These are phyloP conservation scores for Leptocoma aspasia DNA, from an alignment of 2,113 vertebrate species.

Conservation along the genomic window DNA sequence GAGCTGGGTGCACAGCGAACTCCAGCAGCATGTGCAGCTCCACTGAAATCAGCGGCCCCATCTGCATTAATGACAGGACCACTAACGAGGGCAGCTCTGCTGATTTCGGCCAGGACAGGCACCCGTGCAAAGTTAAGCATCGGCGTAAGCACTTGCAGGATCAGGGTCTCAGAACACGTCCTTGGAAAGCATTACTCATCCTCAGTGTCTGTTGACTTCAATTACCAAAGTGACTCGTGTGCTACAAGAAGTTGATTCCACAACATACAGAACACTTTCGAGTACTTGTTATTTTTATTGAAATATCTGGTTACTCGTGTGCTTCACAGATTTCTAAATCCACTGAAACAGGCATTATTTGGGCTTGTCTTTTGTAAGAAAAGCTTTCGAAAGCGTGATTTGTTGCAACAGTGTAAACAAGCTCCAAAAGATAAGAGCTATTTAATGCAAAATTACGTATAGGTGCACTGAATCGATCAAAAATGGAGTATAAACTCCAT, in stretches of 20 bases:
- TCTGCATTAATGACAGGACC: neutral
- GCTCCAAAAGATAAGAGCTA: neutral
- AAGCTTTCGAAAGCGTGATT: neutral
- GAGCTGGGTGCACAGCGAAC: neutral
- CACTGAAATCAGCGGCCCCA: neutral
- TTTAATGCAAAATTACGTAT: neutral
- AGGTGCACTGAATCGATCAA: neutral
- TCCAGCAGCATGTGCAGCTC: neutral
- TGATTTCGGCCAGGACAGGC: neutral
- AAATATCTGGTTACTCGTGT: neutral
- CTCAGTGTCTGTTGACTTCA: conserved; percentile 40
- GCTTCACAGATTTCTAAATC: neutral
- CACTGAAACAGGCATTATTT: neutral
- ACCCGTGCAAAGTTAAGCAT: conserved; percentile 18
- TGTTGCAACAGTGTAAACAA: conserved; percentile 1
- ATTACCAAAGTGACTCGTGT: conserved; percentile 28
- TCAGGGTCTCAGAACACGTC: conserved; percentile 50
- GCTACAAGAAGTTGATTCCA: conserved; percentile 25
- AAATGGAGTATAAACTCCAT: conserved; percentile 52
- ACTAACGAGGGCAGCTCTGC: neutral
- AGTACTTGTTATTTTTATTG: neutral
- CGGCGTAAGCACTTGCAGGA: conserved; percentile 29
- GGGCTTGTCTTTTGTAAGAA: neutral
- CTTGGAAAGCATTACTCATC: conserved; percentile 67
- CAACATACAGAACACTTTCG: neutral